Conservation (phyloP, 2,113 vertebrate genomes). For the Paralichthys olivaceus region DNA sequence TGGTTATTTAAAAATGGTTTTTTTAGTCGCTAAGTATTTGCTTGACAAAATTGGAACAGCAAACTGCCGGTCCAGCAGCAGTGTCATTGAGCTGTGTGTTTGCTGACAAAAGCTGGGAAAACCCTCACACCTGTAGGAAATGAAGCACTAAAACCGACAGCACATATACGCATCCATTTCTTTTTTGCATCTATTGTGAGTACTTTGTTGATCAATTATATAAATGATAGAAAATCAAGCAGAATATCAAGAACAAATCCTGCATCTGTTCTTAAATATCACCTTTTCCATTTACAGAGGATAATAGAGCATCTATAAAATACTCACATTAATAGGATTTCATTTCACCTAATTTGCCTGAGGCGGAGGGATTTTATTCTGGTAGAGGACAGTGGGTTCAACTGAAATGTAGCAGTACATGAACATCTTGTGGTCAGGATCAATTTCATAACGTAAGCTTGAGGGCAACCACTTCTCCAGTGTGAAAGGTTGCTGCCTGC, state of each 20-base stretch:
- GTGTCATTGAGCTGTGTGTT: slow-evolving; percentile 43
- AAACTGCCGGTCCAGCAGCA: slow-evolving; percentile 21
- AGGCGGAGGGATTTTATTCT: slow-evolving; percentile 8
- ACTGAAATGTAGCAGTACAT: slow-evolving; percentile 4
- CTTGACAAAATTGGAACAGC: slow-evolving; percentile 46
- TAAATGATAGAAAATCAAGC: background rate
- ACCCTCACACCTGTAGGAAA: slow-evolving; percentile 44
- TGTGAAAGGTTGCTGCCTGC: slow-evolving; percentile 18
- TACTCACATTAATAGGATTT: background rate
- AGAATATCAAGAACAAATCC: too few species aligned
- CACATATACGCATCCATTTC: background rate
- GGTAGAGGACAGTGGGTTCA: slow-evolving; percentile 13
- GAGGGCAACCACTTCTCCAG: slow-evolving; percentile 32
- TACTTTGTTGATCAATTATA: background rate
- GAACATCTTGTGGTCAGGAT: slow-evolving; percentile 45
- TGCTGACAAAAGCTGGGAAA: slow-evolving; percentile 37
- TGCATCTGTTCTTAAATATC: slow-evolving; percentile 12
- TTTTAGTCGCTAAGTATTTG: background rate
- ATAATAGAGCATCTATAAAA: background rate
- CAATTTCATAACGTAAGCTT: slow-evolving; percentile 48
- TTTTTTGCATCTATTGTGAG: background rate
- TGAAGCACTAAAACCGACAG: slow-evolving; percentile 14
- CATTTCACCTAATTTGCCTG: background rate
- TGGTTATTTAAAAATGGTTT: background rate
- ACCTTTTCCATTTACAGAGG: background rate